phyloP scores from a whole-genome alignment of 2,888 invertebrate species.

The Neuroscelio doddi region DNA sequence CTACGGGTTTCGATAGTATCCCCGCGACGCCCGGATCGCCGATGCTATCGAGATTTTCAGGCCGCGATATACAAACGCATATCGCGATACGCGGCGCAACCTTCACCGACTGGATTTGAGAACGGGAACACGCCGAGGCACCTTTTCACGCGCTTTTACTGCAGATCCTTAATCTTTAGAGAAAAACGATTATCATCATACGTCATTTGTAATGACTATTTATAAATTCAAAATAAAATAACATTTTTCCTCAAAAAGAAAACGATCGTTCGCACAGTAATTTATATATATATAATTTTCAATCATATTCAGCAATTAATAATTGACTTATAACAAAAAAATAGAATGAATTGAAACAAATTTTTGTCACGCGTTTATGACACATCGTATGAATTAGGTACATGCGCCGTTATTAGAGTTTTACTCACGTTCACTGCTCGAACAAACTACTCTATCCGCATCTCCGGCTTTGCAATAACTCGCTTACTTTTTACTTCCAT shows the following conservation, averaged over 20 bases:
- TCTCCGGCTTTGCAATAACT: constrained; percentile 13
- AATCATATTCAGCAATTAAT: too few species aligned
- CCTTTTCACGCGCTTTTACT: too few species aligned
- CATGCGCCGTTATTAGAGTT: constrained; percentile 14
- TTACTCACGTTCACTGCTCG: constrained; percentile 5
- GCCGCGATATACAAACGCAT: constrained; percentile 16
- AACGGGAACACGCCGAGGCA: constrained; percentile 26
- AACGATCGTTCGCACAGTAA: too few species aligned
- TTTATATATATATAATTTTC: too few species aligned
- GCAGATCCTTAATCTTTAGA: too few species aligned
- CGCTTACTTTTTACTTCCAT: constrained; percentile 24
- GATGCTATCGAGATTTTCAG: constrained; percentile 23
- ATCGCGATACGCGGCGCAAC: constrained; percentile 12
- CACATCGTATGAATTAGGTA: constrained; percentile 6
- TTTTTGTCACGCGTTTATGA: too few species aligned
- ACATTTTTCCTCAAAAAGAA: too few species aligned
- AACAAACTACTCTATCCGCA: constrained; percentile 17
- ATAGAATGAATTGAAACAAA: too few species aligned
- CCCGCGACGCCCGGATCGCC: neutral
- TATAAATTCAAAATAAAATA: too few species aligned
- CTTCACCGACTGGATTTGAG: constrained; percentile 20
- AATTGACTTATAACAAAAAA: too few species aligned
- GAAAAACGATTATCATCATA: constrained; percentile 9
- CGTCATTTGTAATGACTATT: neutral
- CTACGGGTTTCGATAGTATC: constrained; percentile 20